Percentiles rank a stretch among this genome's conserved stretches.
Evolutionary conservation across 2,113 vertebrate species (phyloP).

Genomic region (Salvelinus fontinalis): DNA sequence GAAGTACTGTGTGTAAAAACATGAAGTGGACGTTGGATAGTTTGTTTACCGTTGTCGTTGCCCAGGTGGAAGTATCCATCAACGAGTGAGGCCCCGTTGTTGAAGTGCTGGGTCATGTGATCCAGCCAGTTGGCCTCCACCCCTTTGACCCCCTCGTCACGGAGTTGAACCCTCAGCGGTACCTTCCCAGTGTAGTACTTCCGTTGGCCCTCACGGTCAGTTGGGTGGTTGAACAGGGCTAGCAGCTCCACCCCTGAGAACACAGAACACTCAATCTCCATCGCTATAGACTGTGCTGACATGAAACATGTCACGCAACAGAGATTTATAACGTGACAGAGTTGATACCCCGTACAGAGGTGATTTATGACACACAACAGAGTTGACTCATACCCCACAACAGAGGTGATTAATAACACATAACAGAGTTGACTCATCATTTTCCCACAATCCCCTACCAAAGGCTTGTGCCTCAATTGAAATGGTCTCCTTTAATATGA

Average conservation of each 20-base stretch:
- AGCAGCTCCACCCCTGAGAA: constrained; percentile 85
- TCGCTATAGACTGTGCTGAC: neutral
- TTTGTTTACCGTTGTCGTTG: constrained; percentile 77
- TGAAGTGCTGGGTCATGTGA: constrained; percentile 98
- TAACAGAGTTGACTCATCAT: neutral
- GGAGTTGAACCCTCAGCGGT: constrained; percentile 85
- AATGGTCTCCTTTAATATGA: constrained; percentile 37
- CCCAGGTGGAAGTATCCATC: constrained; percentile 91
- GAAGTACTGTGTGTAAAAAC: too few species aligned
- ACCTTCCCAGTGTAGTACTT: constrained; percentile 93
- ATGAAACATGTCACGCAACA: too few species aligned
- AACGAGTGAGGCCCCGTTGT: constrained; percentile 89
- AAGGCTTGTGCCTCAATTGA: constrained; percentile 11
- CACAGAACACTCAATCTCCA: neutral
- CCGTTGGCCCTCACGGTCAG: constrained; percentile 70
- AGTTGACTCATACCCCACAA: constrained; percentile 37
- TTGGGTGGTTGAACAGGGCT: constrained; percentile 88
- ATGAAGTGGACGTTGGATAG: neutral
- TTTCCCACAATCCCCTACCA: neutral
- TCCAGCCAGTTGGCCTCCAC: constrained; percentile 96
- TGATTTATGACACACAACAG: constrained; percentile 22
- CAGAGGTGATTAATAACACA: neutral
- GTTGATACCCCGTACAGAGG: neutral
- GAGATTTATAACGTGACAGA: neutral
- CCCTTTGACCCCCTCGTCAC: constrained; percentile 79